A percentile compares a stretch with the other conserved stretches of the same genome.
Conservation (phyloP, 1,140 invertebrate genomes). For the Eufriesea mexicana region DNA sequence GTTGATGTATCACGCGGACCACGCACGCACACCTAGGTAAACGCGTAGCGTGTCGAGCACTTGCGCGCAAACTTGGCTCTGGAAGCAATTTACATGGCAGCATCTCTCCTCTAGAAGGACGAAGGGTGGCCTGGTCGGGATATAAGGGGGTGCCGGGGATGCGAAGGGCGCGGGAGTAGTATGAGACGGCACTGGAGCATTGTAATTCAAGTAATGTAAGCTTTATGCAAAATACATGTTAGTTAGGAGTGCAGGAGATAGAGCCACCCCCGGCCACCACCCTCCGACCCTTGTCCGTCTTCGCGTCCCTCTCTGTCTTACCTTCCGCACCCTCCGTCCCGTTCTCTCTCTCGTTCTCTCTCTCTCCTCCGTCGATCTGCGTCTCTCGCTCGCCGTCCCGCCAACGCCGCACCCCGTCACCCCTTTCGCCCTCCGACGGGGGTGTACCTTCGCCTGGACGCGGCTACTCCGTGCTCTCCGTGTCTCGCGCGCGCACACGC, state of each 20-base stretch:
- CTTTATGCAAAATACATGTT: constrained; percentile 82
- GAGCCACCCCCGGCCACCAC: constrained; percentile 62
- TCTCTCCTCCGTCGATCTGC: constrained; percentile 18
- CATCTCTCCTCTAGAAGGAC: constrained; percentile 62
- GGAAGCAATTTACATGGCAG: constrained; percentile 79
- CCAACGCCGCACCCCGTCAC: background rate
- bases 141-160: constrained; percentile 8
- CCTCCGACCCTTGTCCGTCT: constrained; percentile 53
- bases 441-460: constrained; percentile 52
- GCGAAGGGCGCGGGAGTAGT: constrained; percentile 45
- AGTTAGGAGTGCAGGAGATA: constrained; percentile 80
- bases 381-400: constrained; percentile 10
- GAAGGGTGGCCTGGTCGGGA: constrained; percentile 47
- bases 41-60: constrained; percentile 55
- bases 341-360: constrained; percentile 20
- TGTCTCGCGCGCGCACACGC: constrained; percentile 4
- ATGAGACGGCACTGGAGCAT: constrained; percentile 76
- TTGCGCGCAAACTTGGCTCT: constrained; percentile 71
- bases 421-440: constrained; percentile 14
- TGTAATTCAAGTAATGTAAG: constrained; percentile 82
- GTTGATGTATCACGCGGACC: constrained; percentile 27
- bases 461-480: constrained; percentile 37
- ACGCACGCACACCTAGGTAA: background rate
- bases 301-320: constrained; percentile 56
- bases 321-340: constrained; percentile 6